Conservation (phyloP, 2,888 invertebrate species). For the Pheosia tremula region DNA sequence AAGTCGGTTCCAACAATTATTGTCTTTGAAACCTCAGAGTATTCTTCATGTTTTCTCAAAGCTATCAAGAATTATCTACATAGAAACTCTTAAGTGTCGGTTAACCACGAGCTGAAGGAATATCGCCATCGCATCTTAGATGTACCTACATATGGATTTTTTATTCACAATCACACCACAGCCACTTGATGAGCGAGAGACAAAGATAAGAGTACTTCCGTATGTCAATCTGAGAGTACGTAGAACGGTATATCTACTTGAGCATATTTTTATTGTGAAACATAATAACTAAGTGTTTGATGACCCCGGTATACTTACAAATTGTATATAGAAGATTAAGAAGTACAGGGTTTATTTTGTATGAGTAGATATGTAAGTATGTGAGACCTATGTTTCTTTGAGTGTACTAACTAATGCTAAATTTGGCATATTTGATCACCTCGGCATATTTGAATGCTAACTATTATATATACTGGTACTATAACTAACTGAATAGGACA, state of each 20-base stretch:
- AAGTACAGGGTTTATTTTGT: neutral
- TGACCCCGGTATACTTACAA: neutral
- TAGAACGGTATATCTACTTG: neutral
- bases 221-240: constrained; percentile 1
- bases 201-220: constrained; percentile 3
- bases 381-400: too few species aligned
- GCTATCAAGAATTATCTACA: neutral
- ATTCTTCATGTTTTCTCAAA: neutral
- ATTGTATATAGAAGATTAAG: neutral
- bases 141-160: neutral
- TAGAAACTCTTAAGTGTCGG: neutral
- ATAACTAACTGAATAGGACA: too few species aligned
- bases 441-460: too few species aligned
- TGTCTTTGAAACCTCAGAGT: neutral
- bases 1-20: neutral
- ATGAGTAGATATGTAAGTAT: too few species aligned
- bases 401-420: too few species aligned
- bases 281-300: neutral
- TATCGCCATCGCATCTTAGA: neutral
- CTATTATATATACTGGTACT: too few species aligned
- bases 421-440: too few species aligned
- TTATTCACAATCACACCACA: neutral
- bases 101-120: neutral
- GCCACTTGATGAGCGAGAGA: neutral
- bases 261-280: neutral